phyloP scores from a whole-genome alignment of 2,113 vertebrate genomes.

The Pomatorhinus ruficollis region DNA sequence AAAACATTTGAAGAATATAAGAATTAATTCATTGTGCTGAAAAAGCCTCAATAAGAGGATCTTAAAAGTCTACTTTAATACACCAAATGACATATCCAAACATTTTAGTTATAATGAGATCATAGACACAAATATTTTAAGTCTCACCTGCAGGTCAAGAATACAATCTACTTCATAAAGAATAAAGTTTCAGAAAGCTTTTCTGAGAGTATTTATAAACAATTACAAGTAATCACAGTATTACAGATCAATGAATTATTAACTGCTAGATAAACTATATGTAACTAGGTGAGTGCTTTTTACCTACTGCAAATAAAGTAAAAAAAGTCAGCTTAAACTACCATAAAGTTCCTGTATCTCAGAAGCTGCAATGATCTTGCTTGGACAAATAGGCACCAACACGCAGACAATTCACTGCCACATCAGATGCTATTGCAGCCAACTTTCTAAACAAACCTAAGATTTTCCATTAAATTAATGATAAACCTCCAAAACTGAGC shows the following conservation, averaged over 20 bases:
- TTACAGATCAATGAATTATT: neutral
- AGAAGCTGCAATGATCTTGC: neutral
- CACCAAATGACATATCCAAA: neutral
- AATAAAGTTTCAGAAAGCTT: neutral
- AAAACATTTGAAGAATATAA: neutral
- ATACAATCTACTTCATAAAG: neutral
- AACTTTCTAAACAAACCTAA: neutral
- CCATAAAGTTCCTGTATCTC: neutral
- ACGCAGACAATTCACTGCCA: accelerated
- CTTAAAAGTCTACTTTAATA: neutral
- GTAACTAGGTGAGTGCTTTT: neutral
- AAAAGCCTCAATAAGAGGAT: neutral
- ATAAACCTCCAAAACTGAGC: neutral
- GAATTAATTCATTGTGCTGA: neutral
- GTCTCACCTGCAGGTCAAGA: neutral
- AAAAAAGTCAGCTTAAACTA: neutral
- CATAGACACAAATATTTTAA: neutral
- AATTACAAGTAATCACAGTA: neutral
- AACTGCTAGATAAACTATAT: neutral
- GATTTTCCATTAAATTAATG: neutral
- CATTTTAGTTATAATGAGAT: neutral
- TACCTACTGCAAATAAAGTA: neutral
- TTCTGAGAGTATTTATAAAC: neutral
- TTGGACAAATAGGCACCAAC: neutral
- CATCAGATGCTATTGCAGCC: neutral